A percentile compares a stretch with the other conserved stretches of the same genome.
phyloP scores from a whole-genome alignment of 1,140 invertebrate species.

The Leguminivora glycinivorella region DNA sequence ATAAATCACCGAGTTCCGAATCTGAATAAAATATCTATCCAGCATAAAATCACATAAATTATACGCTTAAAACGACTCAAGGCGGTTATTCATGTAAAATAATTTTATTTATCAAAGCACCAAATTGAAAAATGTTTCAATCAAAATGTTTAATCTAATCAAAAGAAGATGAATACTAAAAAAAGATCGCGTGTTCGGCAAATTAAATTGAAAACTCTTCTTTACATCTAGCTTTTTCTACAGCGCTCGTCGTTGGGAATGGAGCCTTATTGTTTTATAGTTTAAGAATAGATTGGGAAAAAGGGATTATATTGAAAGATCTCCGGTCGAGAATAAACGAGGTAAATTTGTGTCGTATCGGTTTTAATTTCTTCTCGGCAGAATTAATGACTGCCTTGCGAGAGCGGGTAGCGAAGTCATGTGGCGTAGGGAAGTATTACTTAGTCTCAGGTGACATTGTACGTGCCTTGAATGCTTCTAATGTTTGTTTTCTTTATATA shows the following conservation, averaged over 20 bases:
- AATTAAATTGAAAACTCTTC: constrained; percentile 73
- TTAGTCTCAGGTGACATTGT: not conserved
- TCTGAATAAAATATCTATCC: too few species aligned
- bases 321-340: constrained; percentile 33
- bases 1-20: too few species aligned
- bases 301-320: constrained; percentile 27
- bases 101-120: not conserved
- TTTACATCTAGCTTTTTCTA: constrained; percentile 37
- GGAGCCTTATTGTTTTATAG: not conserved
- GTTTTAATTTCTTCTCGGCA: constrained; percentile 71
- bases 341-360: constrained; percentile 75
- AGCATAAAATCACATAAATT: not conserved
- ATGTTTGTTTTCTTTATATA: constrained; percentile 33
- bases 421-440: not conserved
- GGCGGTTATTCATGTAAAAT: not conserved
- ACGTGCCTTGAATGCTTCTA: constrained; percentile 42
- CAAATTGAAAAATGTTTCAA: constrained; percentile 52
- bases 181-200: constrained; percentile 68
- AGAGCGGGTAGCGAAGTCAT: constrained; percentile 20
- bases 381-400: constrained; percentile 71
- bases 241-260: constrained; percentile 34
- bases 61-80: not conserved
- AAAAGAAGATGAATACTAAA: constrained; percentile 71
- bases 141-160: constrained; percentile 57
- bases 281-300: constrained; percentile 35